Conservation (phyloP, 2,113 vertebrate species). For the Ophthalmolycus amberensis region DNA sequence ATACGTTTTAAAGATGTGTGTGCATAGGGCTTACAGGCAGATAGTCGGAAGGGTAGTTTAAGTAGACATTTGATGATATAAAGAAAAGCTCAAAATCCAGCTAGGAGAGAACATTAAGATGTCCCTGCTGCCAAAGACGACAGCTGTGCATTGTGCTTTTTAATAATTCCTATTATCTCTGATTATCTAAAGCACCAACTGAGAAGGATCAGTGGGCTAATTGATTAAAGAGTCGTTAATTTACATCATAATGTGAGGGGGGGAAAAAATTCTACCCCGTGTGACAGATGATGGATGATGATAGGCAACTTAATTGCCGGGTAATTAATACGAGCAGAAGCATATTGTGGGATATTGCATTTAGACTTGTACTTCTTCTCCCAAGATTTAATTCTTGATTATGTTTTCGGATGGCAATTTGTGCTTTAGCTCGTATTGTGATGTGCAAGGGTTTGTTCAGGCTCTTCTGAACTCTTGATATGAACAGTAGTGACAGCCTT, state of each 20-base stretch:
- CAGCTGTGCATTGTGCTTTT: constrained; percentile 54
- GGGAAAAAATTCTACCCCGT: constrained; percentile 63
- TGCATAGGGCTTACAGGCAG: background rate
- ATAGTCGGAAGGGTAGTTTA: constrained; percentile 7
- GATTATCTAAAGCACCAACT: constrained; percentile 75
- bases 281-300: constrained; percentile 77
- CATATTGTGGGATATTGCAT: constrained; percentile 32
- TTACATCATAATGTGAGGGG: constrained; percentile 76
- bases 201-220: constrained; percentile 78
- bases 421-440: background rate
- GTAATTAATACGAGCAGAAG: constrained; percentile 61
- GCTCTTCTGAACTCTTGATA: background rate
- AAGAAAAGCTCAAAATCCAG: constrained; percentile 22
- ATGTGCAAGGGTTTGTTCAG: background rate
- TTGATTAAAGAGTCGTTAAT: constrained; percentile 78
- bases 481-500: constrained; percentile 9
- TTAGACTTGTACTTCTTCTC: constrained; percentile 17
- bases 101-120: constrained; percentile 25
- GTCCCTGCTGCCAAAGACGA: constrained; percentile 41
- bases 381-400: constrained; percentile 22
- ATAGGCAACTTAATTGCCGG: constrained; percentile 75
- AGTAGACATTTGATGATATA: constrained; percentile 19
- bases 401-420: background rate
- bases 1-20: background rate
- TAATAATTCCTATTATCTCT: constrained; percentile 64